Percentiles rank a stretch among this genome's conserved stretches.
phyloP scores from a whole-genome alignment of 2,113 vertebrate genomes.

The Penelope pileata region DNA sequence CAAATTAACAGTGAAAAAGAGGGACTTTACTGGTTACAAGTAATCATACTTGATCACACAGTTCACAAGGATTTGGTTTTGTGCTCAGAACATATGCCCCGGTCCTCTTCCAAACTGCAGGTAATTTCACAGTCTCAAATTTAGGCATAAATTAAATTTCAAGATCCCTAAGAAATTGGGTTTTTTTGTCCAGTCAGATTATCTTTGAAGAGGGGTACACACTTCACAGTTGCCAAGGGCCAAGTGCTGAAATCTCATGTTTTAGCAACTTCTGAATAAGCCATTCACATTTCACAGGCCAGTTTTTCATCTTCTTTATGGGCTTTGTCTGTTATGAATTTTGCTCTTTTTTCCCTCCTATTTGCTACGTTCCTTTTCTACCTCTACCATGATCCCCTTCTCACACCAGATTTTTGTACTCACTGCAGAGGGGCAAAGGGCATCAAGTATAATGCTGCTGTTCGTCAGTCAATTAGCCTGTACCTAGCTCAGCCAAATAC shows the following conservation, averaged over 20 bases:
- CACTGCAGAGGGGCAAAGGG: not conserved
- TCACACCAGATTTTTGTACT: not conserved
- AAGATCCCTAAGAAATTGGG: not conserved
- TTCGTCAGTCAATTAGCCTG: not conserved
- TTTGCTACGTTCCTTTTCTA: not conserved
- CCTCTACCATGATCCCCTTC: not conserved
- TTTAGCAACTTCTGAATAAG: not conserved
- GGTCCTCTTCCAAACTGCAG: not conserved
- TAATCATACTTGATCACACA: not conserved
- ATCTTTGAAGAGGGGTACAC: not conserved
- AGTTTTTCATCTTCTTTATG: not conserved
- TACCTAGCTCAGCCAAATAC: not conserved
- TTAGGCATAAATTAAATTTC: not conserved
- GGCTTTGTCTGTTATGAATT: accelerated
- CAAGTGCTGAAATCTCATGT: not conserved
- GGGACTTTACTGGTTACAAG: not conserved
- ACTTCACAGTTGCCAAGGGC: not conserved
- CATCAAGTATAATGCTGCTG: not conserved
- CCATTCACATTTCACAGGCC: not conserved
- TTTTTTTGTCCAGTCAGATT: not conserved
- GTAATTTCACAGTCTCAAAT: not conserved
- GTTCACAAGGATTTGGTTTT: not conserved
- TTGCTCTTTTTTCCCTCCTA: not conserved
- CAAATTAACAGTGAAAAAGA: not conserved
- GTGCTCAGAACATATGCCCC: not conserved